These are phyloP conservation scores for Synanthedon myopaeformis DNA, from an alignment of 2,888 invertebrate species.

Conservation along the genomic window DNA sequence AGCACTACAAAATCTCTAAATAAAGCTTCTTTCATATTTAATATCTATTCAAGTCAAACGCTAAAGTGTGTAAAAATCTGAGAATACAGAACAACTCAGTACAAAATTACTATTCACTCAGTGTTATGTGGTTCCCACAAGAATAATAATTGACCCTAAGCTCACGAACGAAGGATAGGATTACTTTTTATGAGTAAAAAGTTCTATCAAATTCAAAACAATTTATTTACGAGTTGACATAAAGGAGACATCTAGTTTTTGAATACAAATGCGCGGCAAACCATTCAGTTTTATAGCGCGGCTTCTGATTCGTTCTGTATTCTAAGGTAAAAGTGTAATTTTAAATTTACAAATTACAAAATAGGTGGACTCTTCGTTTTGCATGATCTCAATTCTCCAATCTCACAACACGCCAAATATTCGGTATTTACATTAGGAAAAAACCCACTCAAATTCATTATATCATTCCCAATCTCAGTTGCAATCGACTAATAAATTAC, in stretches of 20 bases:
- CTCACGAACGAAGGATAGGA: no score
- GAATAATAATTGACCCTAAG: no score
- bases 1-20: conserved; percentile 44
- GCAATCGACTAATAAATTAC: conserved; percentile 14
- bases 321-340: background rate
- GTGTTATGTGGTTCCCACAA: no score
- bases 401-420: conserved; percentile 39
- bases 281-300: no score
- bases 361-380: conserved; percentile 68
- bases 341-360: conserved; percentile 62
- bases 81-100: no score
- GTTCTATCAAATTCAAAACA: no score
- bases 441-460: background rate
- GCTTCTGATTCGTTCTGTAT: background rate
- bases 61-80: conserved; percentile 60
- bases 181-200: no score
- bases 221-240: no score
- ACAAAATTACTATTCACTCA: no score
- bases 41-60: conserved; percentile 33
- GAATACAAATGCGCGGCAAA: no score
- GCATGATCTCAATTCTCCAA: conserved; percentile 38
- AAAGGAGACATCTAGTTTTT: no score
- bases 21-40: conserved; percentile 54
- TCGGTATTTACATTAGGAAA: conserved; percentile 18
- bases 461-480: conserved; percentile 4